phyloP scores from a whole-genome alignment of 2,113 vertebrate genomes.

The Aplodontia rufa region DNA sequence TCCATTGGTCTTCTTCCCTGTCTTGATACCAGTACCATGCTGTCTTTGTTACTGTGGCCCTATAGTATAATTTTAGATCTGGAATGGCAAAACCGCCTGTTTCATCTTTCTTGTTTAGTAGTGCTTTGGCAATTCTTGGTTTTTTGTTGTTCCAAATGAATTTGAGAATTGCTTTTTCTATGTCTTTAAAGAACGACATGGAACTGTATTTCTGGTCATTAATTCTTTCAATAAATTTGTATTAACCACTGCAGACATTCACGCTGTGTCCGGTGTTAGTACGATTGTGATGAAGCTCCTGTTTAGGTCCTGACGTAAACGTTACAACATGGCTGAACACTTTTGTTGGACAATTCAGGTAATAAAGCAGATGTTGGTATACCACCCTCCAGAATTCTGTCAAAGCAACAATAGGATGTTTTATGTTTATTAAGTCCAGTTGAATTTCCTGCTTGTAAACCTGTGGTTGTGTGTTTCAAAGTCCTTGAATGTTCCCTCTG shows the following conservation, averaged over 20 bases:
- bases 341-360: not conserved
- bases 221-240: not conserved
- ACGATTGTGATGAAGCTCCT: not conserved
- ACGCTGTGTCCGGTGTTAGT: not conserved
- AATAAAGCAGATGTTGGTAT: not conserved
- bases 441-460: not conserved
- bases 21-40: too few relatives aligned
- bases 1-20: too few relatives aligned
- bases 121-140: too few relatives aligned
- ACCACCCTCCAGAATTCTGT: not conserved
- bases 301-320: not conserved
- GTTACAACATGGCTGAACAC: not conserved
- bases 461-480: not conserved
- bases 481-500: constrained; percentile 7
- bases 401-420: not conserved
- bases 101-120: too few relatives aligned
- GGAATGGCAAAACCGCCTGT: too few relatives aligned
- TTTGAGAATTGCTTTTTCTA: too few relatives aligned
- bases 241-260: not conserved
- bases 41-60: too few relatives aligned
- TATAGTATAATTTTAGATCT: too few relatives aligned
- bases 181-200: too few relatives aligned
- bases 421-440: not conserved
- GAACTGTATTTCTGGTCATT: too few relatives aligned
- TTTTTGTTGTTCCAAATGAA: too few relatives aligned